Base-by-base conservation (phyloP, 2,113 vertebrate genomes). In the Cromileptes altivelis region DNA sequence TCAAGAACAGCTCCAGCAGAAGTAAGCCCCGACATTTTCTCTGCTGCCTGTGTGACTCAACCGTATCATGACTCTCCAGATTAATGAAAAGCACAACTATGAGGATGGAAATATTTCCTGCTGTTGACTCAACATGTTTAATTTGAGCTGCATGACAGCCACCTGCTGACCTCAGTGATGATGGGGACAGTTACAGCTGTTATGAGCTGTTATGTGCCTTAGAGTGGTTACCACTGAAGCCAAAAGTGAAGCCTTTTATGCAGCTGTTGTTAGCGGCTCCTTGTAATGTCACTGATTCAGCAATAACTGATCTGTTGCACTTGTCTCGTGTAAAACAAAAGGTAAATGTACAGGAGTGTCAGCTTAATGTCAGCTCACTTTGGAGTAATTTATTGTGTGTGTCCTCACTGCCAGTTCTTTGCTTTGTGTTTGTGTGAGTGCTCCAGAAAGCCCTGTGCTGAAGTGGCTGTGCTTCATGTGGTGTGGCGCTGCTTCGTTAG, bases 1-100 rank as follows among this genome's bases (percentile, higher is more conserved):
- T 96, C 76, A 96, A 95, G 78, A 96, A 95, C 75, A 89, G 74
- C 64, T 94, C 92, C 78, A 80, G 70, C 85, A 94, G 86, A 93
- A 77, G 87, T 94, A 93, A 95, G 89, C 17, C 30, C 67, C 1
- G 47, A n/a, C 15, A 45, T 56, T 33, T 15, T 30, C 40, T 62
- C 33, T 72, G 17, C 10, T 33, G 10, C 9, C 47, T 9, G 12
- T 45, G 23, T 15, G 47, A 78, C 25, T 61, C 21, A 75, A 14
- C 23, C 7, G 23, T 25, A 13, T 75, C 1, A 2, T 14, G 8
- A 27, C 42, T 3, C 14, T 50, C 8, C 9, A 50, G 21, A 68
- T 27, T 21, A 57, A 65, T 64, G 60, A 33, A 57, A 50, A 14
- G 7, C 45, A 13, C 8, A 49, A 33, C 14, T 1, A 70, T 23